Base-by-base conservation (phyloP, 2,888 invertebrate genomes). In the Hanleya hanleyi region DNA sequence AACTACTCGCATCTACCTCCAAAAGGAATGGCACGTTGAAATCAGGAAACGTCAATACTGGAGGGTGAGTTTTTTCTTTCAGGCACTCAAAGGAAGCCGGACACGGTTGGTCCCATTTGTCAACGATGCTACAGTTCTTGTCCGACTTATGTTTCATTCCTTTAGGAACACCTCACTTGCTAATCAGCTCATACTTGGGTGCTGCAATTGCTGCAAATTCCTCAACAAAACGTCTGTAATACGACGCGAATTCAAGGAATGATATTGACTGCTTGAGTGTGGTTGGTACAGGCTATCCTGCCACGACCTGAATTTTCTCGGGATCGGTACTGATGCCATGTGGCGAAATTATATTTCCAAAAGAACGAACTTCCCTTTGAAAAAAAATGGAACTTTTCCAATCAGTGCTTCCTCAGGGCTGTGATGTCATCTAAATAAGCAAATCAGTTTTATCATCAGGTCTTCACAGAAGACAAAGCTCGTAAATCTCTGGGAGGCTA, bases 281-380 rank as follows among this genome's bases (percentile, higher is more conserved):
- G n/a, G 41, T 33, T 35, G 76, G 76, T 33, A 38, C 64, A 47
- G 61, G 69, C 74, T 76, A 76, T 9, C 66, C 73, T n/a, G 22
- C 26, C n/a, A 77, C 65, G 29, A 67, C 51, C 32, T 41, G 50
- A 2, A 65, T 41, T 70, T 75, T 74, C 4, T 61, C 57, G n/a
- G 62, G 69, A 47, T 62, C 69, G 7, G 75, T 71, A 18, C 5
- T 12, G 18, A 73, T 41, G 12, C 76, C 74, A 36, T 69, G 22
- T 9, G 57, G 37, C 29, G 77, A 74, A 12, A 78, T 51, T 12
- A 77, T 61, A 66, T 79, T 74, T 5, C 79, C 79, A 22, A 76
- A 38, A 66, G 68, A 79, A 2, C 49, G 70, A 0, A 76, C 77
- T 64, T 70, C 37, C 4, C 9, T 51, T 50, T 72, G 68, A n/a